Base-by-base conservation (phyloP, 2,797 vertebrate genomes). In the Sebastes reedi region DNA sequence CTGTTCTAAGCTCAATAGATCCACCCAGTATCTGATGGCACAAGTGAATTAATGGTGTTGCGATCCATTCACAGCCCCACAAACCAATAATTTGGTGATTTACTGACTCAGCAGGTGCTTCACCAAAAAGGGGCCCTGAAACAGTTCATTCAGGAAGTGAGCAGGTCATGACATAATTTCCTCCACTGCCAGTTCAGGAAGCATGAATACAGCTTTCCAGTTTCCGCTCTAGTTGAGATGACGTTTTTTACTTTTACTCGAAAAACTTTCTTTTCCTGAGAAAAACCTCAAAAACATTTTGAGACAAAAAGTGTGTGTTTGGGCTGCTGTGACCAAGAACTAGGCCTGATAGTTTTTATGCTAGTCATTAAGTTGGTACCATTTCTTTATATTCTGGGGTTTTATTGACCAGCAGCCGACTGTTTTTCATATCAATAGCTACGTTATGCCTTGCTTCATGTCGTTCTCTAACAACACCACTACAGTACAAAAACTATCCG, bases 111-210 rank as follows among this genome's bases (percentile, higher is more conserved):
- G 74, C 60, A 72, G 39, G 67, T 68, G 81, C 50, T 77, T 54
- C 56, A 81, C 75, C 86, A 81, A 82, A 82, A 78, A 83, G 72
- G 68, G 82, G 85, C 86, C 87, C 91, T 88, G 52, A 92, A 93
- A 93, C 87, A 95, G 94, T 95, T 94, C 81, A 96, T 95, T 95
- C 94, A 96, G 96, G 96, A 96, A 95, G 93, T 91, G 84, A 92
- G 77, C 83, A 88, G 94, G 95, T 95, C 94, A 88, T 94, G 95
- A 95, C 95, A 95, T 95, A 73, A 95, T 91, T 95, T 96, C 95
- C 96, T 93, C 42, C 84, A 39, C 84, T 83, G 89, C 80, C 84
- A 92, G 90, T 92, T 74, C 92, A 95, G 94, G 94, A 96, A 94
- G 85, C 75, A 82, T 69, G 79, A 92, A 87, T 76, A 83, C 80